Evolutionary conservation across 1,140 invertebrate genomes (phyloP), one percentile per base, ranked within the genome.

Genomic region (Dendroctonus valens): DNA sequence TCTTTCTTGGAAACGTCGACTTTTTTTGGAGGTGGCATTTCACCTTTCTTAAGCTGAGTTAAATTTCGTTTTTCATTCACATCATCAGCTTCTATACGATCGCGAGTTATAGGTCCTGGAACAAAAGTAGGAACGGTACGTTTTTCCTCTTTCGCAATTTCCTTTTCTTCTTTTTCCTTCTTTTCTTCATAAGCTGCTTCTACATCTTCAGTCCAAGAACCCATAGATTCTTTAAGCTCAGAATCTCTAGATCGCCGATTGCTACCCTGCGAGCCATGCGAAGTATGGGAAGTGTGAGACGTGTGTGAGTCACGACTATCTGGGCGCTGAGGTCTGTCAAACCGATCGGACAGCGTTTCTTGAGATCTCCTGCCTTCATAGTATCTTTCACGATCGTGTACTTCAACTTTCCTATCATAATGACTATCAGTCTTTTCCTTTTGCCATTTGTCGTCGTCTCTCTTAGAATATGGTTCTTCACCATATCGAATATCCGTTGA

Each of bases 51-150:
- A 40, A 85, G 69, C 64, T 82, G 80, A 5, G 81, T 85, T 15
- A 85, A 69, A 65, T 78, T 81, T 11, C 84, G 79, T 70, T 85
- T 86, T 53, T 85, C 84, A 7, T 72, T 78, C 12, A 82, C 70
- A 69, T 87, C 85, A 12, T 85, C 83, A 4, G 85, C 84, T 70
- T 85, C 85, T 0, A 87, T 76, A 68, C 85, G 85, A 51, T 87
- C 85, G 59, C 83, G 81, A 3, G 84, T 87, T 4, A 87, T 84
- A 0, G 85, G 85, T 37, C 84, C 84, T 0, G 84, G 83, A 6
- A 84, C 82, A 8, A 67, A 84, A 38, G 83, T 82, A 3, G 84
- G 82, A 58, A 83, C 81, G n/a, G 80, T 75, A 41, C 81, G 76
- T 6, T 78, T 70, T 52, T 79, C 69, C 54, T 73, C 76, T 63